phyloP scores from a whole-genome alignment of 2,888 invertebrate species.

The Choristoneura rosaceana region DNA sequence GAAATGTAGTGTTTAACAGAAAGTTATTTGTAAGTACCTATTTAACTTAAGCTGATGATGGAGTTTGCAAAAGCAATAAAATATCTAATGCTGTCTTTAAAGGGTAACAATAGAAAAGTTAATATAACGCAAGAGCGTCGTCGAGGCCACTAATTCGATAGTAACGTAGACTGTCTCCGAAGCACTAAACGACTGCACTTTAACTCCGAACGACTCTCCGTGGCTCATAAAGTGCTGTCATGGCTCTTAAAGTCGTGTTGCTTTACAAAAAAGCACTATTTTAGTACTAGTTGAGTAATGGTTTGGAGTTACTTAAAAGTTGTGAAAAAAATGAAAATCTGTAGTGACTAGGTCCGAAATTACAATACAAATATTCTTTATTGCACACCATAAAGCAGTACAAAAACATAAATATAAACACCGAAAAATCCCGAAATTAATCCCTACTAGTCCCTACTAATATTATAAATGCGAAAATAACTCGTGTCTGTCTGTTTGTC shows the following conservation, averaged over 20 bases:
- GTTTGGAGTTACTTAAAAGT: neutral
- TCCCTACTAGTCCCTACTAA: no score
- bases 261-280: slow-evolving; percentile 18
- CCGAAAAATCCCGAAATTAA: no score
- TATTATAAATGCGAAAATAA: no score
- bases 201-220: slow-evolving; percentile 13
- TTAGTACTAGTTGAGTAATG: slow-evolving; percentile 4
- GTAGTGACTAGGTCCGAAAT: neutral
- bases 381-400: no score
- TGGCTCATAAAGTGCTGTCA: slow-evolving; percentile 25
- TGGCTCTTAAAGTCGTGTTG: slow-evolving; percentile 22
- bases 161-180: slow-evolving; percentile 4
- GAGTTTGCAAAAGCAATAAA: neutral
- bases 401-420: no score
- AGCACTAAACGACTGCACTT: slow-evolving; percentile 17
- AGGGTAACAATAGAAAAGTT: slow-evolving; percentile 24
- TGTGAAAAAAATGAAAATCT: neutral
- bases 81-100: neutral
- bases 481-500: no score
- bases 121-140: slow-evolving; percentile 23
- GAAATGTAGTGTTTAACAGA: no score
- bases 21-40: no score
- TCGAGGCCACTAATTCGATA: slow-evolving; percentile 24
- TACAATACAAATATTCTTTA: no score
- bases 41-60: neutral